phyloP scores from a whole-genome alignment of 2,888 invertebrate genomes.

The Metalampra italica region DNA sequence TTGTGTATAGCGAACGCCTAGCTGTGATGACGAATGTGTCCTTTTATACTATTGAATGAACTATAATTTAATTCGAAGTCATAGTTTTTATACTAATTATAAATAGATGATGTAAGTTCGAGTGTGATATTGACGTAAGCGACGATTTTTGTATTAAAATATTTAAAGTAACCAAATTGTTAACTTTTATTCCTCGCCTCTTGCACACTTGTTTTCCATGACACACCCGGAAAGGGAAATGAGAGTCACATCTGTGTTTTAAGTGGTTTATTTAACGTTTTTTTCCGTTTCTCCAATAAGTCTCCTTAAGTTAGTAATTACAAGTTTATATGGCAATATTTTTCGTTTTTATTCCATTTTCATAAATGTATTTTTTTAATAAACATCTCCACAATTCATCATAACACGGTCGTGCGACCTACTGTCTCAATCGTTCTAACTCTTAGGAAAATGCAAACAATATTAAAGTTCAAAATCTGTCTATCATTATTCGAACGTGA shows the following conservation, averaged over 20 bases:
- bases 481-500: constrained; percentile 73
- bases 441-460: constrained; percentile 78
- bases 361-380: constrained; percentile 77
- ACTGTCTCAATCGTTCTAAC: constrained; percentile 76
- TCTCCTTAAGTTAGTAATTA: constrained; percentile 77
- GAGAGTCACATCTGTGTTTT: constrained; percentile 63
- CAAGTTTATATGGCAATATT: constrained; percentile 78
- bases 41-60: constrained; percentile 67
- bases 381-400: constrained; percentile 76
- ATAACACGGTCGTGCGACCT: constrained; percentile 77
- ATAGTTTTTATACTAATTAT: constrained; percentile 78
- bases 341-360: constrained; percentile 77
- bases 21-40: constrained; percentile 65
- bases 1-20: constrained; percentile 66
- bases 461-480: constrained; percentile 73
- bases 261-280: constrained; percentile 78
- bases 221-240: constrained; percentile 24
- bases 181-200: background rate
- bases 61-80: constrained; percentile 75
- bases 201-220: background rate
- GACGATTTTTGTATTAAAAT: constrained; percentile 72
- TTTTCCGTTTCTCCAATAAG: constrained; percentile 74
- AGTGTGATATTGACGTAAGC: constrained; percentile 77
- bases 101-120: constrained; percentile 78
- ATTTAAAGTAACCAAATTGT: constrained; percentile 45